Evolutionary conservation across 2,797 vertebrate species (phyloP).

Genomic region (Rhinella marina): DNA sequence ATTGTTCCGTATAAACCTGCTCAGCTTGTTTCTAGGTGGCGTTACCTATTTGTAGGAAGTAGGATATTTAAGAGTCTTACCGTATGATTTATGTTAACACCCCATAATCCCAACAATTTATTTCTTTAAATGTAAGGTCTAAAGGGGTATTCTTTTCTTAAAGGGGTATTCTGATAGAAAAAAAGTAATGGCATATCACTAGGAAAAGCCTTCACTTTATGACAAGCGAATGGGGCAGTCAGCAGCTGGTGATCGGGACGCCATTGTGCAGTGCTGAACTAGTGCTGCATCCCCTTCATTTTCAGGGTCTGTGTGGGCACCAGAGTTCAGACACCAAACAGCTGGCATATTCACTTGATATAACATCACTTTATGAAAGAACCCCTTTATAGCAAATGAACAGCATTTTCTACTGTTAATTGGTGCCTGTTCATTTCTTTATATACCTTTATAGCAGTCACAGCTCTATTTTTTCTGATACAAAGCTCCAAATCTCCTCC

Average conservation of each 20-base stretch:
- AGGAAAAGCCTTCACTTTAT: too few species aligned
- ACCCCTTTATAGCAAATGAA: background rate
- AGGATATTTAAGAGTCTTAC: background rate
- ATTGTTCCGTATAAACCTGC: background rate
- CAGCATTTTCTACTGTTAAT: background rate
- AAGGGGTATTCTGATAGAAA: too few species aligned
- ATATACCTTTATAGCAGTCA: background rate
- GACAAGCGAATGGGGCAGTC: too few species aligned
- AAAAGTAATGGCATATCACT: too few species aligned
- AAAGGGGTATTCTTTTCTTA: too few species aligned
- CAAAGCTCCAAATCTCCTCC: background rate
- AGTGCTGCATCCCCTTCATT: too few species aligned
- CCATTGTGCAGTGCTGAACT: too few species aligned
- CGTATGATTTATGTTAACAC: background rate
- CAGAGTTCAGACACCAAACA: background rate
- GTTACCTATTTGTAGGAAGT: background rate
- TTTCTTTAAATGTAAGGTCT: too few species aligned
- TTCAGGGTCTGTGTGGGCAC: too few species aligned
- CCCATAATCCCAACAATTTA: background rate
- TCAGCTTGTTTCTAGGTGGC: conserved; percentile 25
- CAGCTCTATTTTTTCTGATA: background rate
- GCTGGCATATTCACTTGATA: background rate
- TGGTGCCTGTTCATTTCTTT: background rate
- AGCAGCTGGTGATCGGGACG: too few species aligned
- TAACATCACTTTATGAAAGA: too few species aligned